These are phyloP conservation scores for Pammene aurita DNA, from an alignment of 2,888 invertebrate species.

Conservation along the genomic window DNA sequence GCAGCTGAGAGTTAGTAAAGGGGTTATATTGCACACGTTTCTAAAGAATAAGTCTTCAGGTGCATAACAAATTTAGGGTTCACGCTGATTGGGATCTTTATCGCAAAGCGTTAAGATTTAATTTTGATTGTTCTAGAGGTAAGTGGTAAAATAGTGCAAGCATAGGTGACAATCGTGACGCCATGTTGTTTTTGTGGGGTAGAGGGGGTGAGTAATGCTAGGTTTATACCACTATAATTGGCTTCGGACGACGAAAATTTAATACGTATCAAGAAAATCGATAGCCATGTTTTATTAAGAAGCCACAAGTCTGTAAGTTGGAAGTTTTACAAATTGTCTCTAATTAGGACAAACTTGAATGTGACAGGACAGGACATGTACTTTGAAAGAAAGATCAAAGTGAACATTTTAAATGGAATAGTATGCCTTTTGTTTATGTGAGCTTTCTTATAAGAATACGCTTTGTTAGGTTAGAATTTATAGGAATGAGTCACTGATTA, in stretches of 20 bases:
- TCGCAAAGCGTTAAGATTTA: conserved; percentile 48
- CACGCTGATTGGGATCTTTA: conserved; percentile 48
- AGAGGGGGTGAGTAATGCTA: conserved; percentile 73
- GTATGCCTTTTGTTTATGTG: conserved; percentile 1
- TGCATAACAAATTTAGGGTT: conserved; percentile 52
- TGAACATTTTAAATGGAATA: conserved; percentile 23
- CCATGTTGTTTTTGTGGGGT: conserved; percentile 79
- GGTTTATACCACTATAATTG: conserved; percentile 79
- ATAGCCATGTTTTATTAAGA: conserved; percentile 71
- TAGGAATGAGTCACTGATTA: neutral
- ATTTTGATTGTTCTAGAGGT: conserved; percentile 40
- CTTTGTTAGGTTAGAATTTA: neutral
- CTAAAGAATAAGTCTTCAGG: conserved; percentile 75
- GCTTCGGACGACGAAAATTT: conserved; percentile 71
- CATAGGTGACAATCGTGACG: conserved; percentile 80
- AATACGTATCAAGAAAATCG: conserved; percentile 55
- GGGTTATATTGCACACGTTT: conserved; percentile 72
- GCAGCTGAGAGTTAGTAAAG: conserved; percentile 54
- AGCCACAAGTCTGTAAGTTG: conserved; percentile 52
- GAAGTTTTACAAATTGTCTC: conserved; percentile 44
- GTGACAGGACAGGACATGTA: conserved; percentile 19
- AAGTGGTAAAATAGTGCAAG: conserved; percentile 54
- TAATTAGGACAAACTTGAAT: conserved; percentile 44
- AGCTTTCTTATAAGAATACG: neutral
- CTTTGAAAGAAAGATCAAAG: conserved; percentile 29